Conservation (phyloP, 2,888 invertebrate species). For the Acrocyrtus sp. region DNA sequence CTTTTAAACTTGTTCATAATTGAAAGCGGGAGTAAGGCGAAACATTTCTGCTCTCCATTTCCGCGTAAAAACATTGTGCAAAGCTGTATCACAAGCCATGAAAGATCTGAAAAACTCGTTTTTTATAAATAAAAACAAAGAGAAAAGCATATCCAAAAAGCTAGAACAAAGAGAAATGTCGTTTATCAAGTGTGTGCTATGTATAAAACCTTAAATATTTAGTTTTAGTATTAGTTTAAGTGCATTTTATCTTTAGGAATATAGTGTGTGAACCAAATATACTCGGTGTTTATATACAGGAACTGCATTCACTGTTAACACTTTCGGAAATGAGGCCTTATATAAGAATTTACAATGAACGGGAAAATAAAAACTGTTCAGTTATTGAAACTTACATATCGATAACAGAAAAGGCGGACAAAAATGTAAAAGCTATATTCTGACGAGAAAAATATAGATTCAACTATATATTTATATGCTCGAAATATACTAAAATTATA, state of each 20-base stretch:
- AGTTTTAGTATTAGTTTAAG: constrained; percentile 13
- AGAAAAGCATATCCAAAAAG: background rate
- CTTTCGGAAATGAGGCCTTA: constrained; percentile 2
- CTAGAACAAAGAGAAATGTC: background rate
- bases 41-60: no score
- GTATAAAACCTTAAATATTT: constrained; percentile 2
- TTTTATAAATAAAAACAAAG: background rate
- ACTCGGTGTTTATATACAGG: constrained; percentile 26
- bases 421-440: background rate
- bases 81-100: constrained; percentile 18
- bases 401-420: no score
- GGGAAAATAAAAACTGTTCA: constrained; percentile 2
- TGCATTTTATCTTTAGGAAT: no score
- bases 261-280: constrained; percentile 47
- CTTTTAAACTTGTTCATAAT: no score
- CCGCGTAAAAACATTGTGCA: background rate
- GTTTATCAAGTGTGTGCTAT: constrained; percentile 9
- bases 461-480: background rate
- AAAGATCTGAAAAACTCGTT: background rate
- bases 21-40: no score
- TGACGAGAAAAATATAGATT: background rate
- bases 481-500: background rate
- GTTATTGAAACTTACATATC: constrained; percentile 1
- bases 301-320: background rate
- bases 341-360: background rate